Percentiles rank a stretch among this genome's conserved stretches.
phyloP scores from a whole-genome alignment of 2,888 invertebrate genomes.

The Muscina levida region DNA sequence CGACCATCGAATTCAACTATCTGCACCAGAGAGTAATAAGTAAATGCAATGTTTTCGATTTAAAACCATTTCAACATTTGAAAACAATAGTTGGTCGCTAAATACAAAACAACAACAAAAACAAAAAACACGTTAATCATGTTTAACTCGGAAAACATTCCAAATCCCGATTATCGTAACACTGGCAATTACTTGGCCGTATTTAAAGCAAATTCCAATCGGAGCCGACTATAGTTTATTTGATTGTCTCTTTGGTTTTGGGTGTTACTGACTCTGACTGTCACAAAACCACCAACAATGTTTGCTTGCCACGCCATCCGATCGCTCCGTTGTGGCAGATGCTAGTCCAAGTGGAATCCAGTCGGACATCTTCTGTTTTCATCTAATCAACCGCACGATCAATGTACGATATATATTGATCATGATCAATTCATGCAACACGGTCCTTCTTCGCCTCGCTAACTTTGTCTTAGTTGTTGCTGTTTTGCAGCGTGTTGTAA shows the following conservation, averaged over 20 bases:
- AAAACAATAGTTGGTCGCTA: too few species aligned
- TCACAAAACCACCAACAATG: not conserved
- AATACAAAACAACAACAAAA: too few species aligned
- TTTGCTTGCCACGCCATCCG: not conserved
- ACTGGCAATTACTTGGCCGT: not conserved
- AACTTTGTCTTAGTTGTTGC: conserved; percentile 17
- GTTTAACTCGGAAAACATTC: not conserved
- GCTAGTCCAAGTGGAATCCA: not conserved
- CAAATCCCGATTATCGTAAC: not conserved
- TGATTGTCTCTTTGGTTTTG: not conserved
- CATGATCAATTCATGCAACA: conserved; percentile 53
- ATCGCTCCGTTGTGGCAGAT: not conserved
- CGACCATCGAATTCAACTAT: too few species aligned
- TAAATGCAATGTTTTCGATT: too few species aligned
- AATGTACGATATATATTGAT: conserved; percentile 51
- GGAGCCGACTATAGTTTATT: not conserved
- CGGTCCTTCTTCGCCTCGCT: conserved; percentile 17
- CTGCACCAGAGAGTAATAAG: too few species aligned
- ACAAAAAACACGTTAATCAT: not conserved
- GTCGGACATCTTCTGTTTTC: conserved; percentile 33
- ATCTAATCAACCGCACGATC: conserved; percentile 62
- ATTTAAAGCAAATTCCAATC: conserved; percentile 3
- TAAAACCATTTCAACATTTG: too few species aligned
- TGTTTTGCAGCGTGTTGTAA: conserved; percentile 53
- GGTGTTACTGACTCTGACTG: too few species aligned